Percentiles rank a stretch among this genome's conserved stretches.
Conservation (phyloP, 2,113 vertebrate species). For the Arvicanthis niloticus region DNA sequence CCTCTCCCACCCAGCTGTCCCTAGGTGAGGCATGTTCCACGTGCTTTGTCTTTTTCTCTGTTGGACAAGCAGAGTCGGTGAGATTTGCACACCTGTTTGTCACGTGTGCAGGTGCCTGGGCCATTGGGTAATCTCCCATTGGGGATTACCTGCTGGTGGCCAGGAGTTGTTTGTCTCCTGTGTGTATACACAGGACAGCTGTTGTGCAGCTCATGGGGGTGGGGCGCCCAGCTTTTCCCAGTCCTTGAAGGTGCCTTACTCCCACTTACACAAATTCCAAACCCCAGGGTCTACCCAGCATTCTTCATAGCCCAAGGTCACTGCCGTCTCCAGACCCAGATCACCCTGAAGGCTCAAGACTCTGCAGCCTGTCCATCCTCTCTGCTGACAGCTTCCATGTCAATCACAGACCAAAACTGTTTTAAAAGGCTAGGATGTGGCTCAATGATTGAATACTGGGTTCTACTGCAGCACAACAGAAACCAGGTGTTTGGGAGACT, state of each 20-base stretch:
- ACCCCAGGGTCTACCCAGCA: neutral
- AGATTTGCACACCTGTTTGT: neutral
- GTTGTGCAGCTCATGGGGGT: neutral
- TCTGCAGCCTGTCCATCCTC: neutral
- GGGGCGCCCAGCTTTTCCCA: neutral
- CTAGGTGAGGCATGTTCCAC: neutral
- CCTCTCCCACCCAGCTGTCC: neutral
- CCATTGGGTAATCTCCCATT: neutral
- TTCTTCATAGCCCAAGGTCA: neutral
- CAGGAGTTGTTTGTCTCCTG: neutral
- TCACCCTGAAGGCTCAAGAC: neutral
- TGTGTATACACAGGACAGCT: neutral
- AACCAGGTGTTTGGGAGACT: neutral
- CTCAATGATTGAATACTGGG: neutral
- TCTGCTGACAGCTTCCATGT: neutral
- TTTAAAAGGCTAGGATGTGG: neutral
- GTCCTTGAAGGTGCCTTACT: neutral
- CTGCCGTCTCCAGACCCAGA: no score
- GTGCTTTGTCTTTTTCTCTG: neutral
- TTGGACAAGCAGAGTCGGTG: neutral
- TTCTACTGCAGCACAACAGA: neutral
- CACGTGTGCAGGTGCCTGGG: neutral
- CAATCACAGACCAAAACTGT: neutral
- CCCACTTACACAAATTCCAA: neutral
- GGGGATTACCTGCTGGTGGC: neutral